Base-by-base conservation (phyloP, 2,113 vertebrate genomes). In the Synchiropus splendidus region DNA sequence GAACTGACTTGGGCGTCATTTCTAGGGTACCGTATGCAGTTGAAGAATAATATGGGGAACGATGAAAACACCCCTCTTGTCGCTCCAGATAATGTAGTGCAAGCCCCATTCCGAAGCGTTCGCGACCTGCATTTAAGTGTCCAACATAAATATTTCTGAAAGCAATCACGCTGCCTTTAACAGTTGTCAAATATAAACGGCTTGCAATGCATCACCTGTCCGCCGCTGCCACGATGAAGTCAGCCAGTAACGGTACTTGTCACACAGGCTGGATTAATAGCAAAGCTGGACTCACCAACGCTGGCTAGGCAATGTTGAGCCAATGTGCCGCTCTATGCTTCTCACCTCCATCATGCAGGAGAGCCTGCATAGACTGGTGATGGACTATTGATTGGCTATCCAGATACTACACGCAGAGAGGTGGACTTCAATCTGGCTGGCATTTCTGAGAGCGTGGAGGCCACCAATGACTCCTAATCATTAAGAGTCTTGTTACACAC, bases 321-420 rank as follows among this genome's bases (percentile, higher is more conserved):
- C 45, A 31, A 42, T 49, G 41, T 39, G 44, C 60, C 32, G 54
- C 41, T 72, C 65, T 48, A 71, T 70, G 62, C 51, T 67, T 67
- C 47, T 67, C 50, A 70, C 46, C 42, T 39, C 45, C 57, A 66
- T 63, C 54, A 64, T 65, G 53, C 57, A 69, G 62, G 51, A 68
- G 64, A 45, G 42, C 63, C 61, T 60, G 58, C 49, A 35, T 13
- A 30, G 37, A 10, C 48, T 32, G 21, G 50, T 65, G 73, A 77
- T 71, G 34, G 68, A 45, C 59, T 78, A 78, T 77, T 71, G 78
- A 81, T 78, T 47, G 61, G 52, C 50, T 54, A 64, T 77, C 64
- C 44, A 44, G 61, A 69, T 51, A 52, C 31, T 42, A 50, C 58
- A 42, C 64, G 52, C 49, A 51, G 41, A 48, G 54, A 59, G 48